Base-by-base conservation (phyloP, 2,113 vertebrate species). In the Gorsachius goisagi region DNA sequence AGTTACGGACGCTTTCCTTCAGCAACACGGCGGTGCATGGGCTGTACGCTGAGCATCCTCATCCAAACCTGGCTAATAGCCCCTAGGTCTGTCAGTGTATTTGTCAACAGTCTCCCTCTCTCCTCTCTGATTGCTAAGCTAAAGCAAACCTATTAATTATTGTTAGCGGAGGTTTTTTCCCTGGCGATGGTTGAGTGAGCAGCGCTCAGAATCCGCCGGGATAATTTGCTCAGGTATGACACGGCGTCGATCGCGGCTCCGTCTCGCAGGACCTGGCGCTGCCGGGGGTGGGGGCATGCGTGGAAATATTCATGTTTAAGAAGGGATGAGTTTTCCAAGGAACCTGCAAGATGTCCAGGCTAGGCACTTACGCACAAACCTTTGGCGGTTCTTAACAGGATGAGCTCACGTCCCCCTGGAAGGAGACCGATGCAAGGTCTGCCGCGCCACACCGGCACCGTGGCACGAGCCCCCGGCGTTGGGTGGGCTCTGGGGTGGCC, bases 111-210 rank as follows among this genome's bases (percentile, higher is more conserved):
- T 80, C 49, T 50, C 52, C 5, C 64, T 39, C 75, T 26, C 80
- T 47, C 60, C 15, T 1, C 88, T 60, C 64, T 11, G 64, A 53
- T 45, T 52, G 58, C 63, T 53, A 28, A 75, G 81, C 85, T 63
- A 45, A 72, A 77, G 74, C 44, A 44, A 92, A 76, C 73, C 82
- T 56, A 69, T 84, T 92, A 30, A 90, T 94, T 95, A 60, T 35
- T 21, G 89, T 87, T 92, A 84, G 78, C 0, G 2, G 21, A n/a
- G 77, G 15, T 5, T 23, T 76, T 91, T 91, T 81, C 12, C 27
- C 27, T 11, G 15, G 80, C 32, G 6, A 5, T 2, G 80, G 60
- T 37, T 2, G 71, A 72, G 88, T 1, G 37, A 81, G 74, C 68
- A 12, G 69, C 3, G 30, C 80, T 85, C 33, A 1, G 41, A 11